Percentiles rank a stretch among this genome's conserved stretches.
Evolutionary conservation across 2,797 vertebrate genomes (phyloP).

Genomic region (Acrossocheilus wenchowensis): DNA sequence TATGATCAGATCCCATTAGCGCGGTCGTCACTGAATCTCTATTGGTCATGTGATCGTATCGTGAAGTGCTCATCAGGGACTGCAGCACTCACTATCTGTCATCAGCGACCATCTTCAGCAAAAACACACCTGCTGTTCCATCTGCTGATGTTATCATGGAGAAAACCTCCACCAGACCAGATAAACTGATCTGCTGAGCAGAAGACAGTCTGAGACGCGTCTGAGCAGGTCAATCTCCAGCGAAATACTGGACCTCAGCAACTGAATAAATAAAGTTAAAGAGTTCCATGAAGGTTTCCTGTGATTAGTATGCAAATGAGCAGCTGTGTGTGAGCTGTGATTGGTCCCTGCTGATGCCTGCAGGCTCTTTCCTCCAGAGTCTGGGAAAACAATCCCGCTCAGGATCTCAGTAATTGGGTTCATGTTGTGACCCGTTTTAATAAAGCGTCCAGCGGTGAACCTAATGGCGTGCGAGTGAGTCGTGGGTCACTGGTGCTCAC

Average conservation of each 20-base stretch:
- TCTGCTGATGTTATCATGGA: slow-evolving; percentile 14
- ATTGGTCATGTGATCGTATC: neutral
- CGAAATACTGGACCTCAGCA: neutral
- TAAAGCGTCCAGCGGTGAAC: neutral
- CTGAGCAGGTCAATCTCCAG: neutral
- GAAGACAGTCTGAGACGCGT: neutral
- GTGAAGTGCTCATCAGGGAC: neutral
- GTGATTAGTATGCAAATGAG: neutral
- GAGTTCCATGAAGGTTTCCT: neutral
- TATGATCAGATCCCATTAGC: neutral
- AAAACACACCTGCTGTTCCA: neutral
- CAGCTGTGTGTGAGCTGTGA: neutral
- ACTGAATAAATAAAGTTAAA: neutral
- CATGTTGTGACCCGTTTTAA: neutral
- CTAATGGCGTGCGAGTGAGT: neutral
- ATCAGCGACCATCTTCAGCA: neutral
- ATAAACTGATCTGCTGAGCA: neutral
- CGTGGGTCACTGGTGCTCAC: neutral
- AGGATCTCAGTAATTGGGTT: neutral
- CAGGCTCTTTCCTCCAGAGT: slow-evolving; percentile 3
- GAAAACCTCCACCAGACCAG: neutral
- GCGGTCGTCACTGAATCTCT: neutral
- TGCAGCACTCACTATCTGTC: neutral
- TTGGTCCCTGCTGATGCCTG: neutral
- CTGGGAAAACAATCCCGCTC: neutral